phyloP scores from a whole-genome alignment of 2,113 vertebrate species.

The Myotis lucifugus region DNA sequence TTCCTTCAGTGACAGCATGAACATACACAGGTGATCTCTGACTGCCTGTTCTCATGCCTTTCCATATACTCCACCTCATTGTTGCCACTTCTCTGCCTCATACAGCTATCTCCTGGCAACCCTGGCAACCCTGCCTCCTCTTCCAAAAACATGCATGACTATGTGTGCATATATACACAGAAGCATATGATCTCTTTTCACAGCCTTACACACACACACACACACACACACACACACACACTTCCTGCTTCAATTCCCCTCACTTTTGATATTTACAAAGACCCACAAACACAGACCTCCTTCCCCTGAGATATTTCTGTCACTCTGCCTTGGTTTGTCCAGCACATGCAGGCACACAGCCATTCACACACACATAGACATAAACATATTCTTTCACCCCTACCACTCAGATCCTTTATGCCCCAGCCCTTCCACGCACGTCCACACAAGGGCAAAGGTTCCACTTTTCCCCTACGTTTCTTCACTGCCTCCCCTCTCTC shows the following conservation, averaged over 20 bases:
- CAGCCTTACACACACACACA: background rate
- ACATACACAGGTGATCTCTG: background rate
- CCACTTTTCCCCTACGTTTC: background rate
- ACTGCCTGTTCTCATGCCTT: background rate
- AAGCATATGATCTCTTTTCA: background rate
- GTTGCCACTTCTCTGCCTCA: background rate
- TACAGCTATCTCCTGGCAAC: background rate
- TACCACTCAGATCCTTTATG: conserved; percentile 22
- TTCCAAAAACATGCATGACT: conserved; percentile 27
- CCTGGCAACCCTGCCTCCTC: background rate
- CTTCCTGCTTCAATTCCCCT: background rate
- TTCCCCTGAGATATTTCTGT: conserved; percentile 14
- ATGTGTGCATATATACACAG: background rate
- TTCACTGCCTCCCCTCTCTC: background rate
- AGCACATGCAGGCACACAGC: background rate
- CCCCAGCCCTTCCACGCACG: background rate
- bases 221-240: background rate
- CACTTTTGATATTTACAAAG: background rate
- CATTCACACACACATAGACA: background rate
- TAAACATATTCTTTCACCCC: background rate
- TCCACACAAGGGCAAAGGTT: background rate
- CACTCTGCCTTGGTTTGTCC: background rate
- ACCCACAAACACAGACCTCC: background rate
- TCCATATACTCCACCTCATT: background rate
- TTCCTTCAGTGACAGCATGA: background rate